A percentile compares a stretch with the other conserved stretches of the same genome.
Evolutionary conservation across 2,797 vertebrate species (phyloP).

Genomic region (Crenuchus spilurus): DNA sequence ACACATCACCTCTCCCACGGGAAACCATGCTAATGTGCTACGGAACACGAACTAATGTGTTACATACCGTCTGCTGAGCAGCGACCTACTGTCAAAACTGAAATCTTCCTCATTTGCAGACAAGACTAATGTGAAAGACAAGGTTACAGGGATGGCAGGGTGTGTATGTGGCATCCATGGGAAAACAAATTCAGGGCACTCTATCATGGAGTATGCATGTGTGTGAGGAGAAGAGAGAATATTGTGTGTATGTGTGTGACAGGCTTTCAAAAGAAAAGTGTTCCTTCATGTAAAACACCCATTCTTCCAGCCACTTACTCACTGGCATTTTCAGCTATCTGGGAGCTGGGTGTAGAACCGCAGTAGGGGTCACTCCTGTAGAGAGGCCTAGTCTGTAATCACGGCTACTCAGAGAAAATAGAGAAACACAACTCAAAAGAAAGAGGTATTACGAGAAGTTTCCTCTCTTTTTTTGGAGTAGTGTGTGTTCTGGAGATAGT

Average conservation of each 20-base stretch:
- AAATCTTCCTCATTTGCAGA: slow-evolving; percentile 74
- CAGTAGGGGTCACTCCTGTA: slow-evolving; percentile 54
- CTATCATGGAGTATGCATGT: slow-evolving; percentile 41
- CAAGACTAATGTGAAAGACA: slow-evolving; percentile 69
- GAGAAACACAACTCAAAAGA: slow-evolving; percentile 45
- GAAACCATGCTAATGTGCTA: slow-evolving; percentile 71
- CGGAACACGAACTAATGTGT: slow-evolving; percentile 73
- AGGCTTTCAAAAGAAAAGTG: slow-evolving; percentile 59
- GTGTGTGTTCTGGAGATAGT: slow-evolving; percentile 62
- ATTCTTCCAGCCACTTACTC: slow-evolving; percentile 58
- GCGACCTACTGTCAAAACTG: slow-evolving; percentile 80
- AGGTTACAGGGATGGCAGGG: slow-evolving; percentile 66
- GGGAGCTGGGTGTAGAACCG: slow-evolving; percentile 35
- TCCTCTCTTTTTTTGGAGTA: slow-evolving; percentile 21
- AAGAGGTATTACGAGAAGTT: slow-evolving; percentile 47
- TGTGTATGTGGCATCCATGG: slow-evolving; percentile 39
- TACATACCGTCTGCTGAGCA: slow-evolving; percentile 77
- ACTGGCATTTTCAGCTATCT: slow-evolving; percentile 53
- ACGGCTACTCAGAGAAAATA: slow-evolving; percentile 53
- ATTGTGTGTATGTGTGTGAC: slow-evolving; percentile 46
- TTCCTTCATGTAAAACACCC: slow-evolving; percentile 60
- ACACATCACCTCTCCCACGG: slow-evolving; percentile 81
- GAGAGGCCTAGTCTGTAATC: slow-evolving; percentile 55
- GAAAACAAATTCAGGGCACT: slow-evolving; percentile 50
- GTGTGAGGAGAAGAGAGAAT: slow-evolving; percentile 44